Percentiles rank a stretch among this genome's conserved stretches.
phyloP scores from a whole-genome alignment of 2,113 vertebrate species.

The Myodes glareolus region DNA sequence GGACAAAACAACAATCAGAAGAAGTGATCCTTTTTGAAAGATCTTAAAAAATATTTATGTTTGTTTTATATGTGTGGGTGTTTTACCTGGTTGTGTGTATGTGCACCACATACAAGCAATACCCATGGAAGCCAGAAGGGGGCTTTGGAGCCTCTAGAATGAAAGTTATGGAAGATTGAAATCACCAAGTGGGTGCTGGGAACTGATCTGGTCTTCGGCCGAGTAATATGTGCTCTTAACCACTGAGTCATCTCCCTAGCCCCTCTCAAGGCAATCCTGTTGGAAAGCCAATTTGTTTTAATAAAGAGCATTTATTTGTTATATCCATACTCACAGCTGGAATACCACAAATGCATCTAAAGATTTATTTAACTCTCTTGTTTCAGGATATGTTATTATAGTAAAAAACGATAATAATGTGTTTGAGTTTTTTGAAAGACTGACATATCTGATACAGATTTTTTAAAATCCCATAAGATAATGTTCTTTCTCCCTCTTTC shows the following conservation, averaged over 20 bases:
- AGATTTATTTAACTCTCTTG: neutral
- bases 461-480: neutral
- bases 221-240: neutral
- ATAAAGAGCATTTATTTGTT: neutral
- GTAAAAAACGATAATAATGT: neutral
- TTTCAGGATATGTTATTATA: slow-evolving; percentile 4
- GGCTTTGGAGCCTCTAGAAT: neutral
- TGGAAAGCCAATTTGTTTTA: neutral
- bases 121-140: neutral
- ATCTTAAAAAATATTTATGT: neutral
- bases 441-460: neutral
- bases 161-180: neutral
- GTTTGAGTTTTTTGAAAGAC: neutral
- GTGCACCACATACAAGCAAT: neutral
- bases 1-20: neutral
- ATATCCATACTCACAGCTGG: neutral
- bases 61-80: neutral
- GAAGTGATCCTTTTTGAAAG: neutral
- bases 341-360: neutral
- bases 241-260: neutral
- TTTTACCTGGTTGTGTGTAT: neutral
- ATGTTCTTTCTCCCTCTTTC: neutral
- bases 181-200: neutral
- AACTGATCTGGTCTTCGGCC: neutral
- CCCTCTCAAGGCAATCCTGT: neutral